Percentiles rank a stretch among this genome's conserved stretches.
phyloP scores from a whole-genome alignment of 2,797 vertebrate genomes.

The Kryptolebias ocellatus region DNA sequence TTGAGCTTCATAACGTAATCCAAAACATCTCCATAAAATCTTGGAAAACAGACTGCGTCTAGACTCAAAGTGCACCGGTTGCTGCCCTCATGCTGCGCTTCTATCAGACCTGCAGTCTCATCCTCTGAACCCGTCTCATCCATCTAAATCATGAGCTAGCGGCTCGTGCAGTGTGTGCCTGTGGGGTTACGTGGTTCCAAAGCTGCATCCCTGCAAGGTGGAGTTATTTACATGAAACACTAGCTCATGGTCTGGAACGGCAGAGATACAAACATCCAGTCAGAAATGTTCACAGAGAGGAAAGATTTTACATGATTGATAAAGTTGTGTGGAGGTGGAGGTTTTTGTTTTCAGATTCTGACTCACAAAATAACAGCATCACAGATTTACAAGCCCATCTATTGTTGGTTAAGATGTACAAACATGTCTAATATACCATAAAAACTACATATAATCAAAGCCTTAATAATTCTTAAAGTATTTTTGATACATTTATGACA shows the following conservation, averaged over 20 bases:
- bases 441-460: too few species aligned
- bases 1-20: slow-evolving; percentile 17
- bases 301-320: not conserved
- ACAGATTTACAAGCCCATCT: too few species aligned
- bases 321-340: slow-evolving; percentile 3
- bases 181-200: slow-evolving; percentile 45
- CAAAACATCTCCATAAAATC: slow-evolving; percentile 38
- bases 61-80: slow-evolving; percentile 31
- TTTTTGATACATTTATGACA: too few species aligned
- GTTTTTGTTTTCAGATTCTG: not conserved
- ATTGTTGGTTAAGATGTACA: too few species aligned
- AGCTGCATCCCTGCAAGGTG: slow-evolving; percentile 20
- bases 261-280: slow-evolving; percentile 16
- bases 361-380: too few species aligned
- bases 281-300: slow-evolving; percentile 4
- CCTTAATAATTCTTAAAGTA: too few species aligned
- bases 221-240: slow-evolving; percentile 18
- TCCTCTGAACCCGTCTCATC: slow-evolving; percentile 45
- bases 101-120: slow-evolving; percentile 51
- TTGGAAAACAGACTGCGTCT: slow-evolving; percentile 27
- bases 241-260: slow-evolving; percentile 13
- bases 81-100: slow-evolving; percentile 40
- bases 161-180: slow-evolving; percentile 19
- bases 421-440: too few species aligned
- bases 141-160: slow-evolving; percentile 55